These are phyloP conservation scores for Pharmacophagus antenor DNA, from an alignment of 2,888 invertebrate species.

Conservation along the genomic window DNA sequence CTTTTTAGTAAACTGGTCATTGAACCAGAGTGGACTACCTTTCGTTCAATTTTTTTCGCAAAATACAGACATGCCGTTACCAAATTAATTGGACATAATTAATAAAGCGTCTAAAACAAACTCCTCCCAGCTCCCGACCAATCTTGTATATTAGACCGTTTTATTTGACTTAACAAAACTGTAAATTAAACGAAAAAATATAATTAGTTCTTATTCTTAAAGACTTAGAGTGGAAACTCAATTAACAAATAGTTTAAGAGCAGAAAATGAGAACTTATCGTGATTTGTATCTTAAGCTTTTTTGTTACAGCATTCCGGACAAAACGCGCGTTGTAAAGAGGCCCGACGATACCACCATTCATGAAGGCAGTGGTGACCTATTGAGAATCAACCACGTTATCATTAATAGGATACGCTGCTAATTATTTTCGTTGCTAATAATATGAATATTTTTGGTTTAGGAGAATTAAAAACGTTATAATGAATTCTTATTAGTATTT, in stretches of 20 bases:
- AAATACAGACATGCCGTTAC: conserved; percentile 60
- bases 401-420: conserved; percentile 50
- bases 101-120: conserved; percentile 76
- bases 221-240: conserved; percentile 41
- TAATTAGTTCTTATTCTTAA: conserved; percentile 31
- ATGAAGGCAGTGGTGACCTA: conserved; percentile 79
- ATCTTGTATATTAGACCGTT: conserved; percentile 66
- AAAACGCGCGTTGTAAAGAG: conserved; percentile 79
- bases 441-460: neutral
- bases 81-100: conserved; percentile 79
- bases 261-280: conserved; percentile 55
- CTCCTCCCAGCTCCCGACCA: conserved; percentile 68
- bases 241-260: conserved; percentile 30
- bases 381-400: conserved; percentile 64
- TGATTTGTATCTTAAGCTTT: conserved; percentile 77
- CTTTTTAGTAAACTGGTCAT: conserved; percentile 35
- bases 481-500: neutral
- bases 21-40: conserved; percentile 49
- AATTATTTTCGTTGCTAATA: neutral
- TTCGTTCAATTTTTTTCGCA: conserved; percentile 53
- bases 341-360: conserved; percentile 80
- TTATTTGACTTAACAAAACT: conserved; percentile 56
- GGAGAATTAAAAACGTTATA: neutral
- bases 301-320: conserved; percentile 80
- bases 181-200: conserved; percentile 26